phyloP scores from a whole-genome alignment of 64 coral and sea anemone genomes.

The Dendrophyllia cribrosa region DNA sequence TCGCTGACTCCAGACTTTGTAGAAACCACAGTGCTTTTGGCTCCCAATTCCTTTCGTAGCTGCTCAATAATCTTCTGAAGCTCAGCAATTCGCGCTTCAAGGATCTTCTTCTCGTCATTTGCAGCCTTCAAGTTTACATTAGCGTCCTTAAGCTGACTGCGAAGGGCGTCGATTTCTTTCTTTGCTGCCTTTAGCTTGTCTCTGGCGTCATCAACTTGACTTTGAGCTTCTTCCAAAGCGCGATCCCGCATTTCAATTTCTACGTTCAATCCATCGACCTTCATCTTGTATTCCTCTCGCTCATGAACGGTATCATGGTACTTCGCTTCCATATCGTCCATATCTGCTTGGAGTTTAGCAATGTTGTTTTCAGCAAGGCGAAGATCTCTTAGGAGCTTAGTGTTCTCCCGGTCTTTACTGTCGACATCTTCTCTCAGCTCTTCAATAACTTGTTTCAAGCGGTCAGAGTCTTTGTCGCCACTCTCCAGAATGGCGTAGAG shows the following conservation, averaged over 20 bases:
- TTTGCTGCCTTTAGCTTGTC: constrained; percentile 57
- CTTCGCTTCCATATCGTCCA: constrained; percentile 60
- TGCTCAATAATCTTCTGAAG: constrained; percentile 77
- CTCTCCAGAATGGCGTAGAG: constrained; percentile 73
- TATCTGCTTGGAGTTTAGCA: constrained; percentile 13
- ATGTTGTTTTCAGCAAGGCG: background rate
- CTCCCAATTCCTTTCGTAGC: constrained; percentile 45
- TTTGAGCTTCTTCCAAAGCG: constrained; percentile 48
- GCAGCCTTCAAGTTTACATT: constrained; percentile 76
- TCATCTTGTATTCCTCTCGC: constrained; percentile 65
- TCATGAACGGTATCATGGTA: constrained; percentile 52
- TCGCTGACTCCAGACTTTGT: background rate
- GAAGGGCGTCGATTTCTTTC: constrained; percentile 66
- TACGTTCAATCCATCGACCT: background rate
- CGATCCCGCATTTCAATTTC: constrained; percentile 41
- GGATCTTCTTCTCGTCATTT: constrained; percentile 60
- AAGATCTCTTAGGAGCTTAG: constrained; percentile 1
- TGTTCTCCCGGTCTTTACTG: constrained; percentile 28
- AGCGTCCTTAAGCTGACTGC: constrained; percentile 69
- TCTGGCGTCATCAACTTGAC: constrained; percentile 39
- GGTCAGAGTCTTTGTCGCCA: constrained; percentile 74
- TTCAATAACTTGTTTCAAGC: constrained; percentile 48
- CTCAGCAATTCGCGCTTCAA: constrained; percentile 50
- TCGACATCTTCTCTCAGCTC: constrained; percentile 26
- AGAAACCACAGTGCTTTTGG: background rate